A percentile compares a stretch with the other conserved stretches of the same genome.
Conservation (phyloP, 1,140 invertebrate species). For the Dolichoris vasculosae region DNA sequence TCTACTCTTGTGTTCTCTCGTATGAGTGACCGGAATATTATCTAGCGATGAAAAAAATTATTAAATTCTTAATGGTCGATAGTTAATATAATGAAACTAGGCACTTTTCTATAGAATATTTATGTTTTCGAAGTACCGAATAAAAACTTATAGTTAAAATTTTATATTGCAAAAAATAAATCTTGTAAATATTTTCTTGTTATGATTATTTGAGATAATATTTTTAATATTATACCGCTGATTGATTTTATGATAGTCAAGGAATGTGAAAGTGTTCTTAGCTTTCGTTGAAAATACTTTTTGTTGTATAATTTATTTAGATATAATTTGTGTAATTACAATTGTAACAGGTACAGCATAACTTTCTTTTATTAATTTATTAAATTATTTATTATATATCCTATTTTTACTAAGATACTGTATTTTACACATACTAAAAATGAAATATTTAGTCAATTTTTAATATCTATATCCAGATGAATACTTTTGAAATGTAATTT, state of each 20-base stretch:
- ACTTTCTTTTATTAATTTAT: no score
- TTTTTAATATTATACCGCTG: not conserved
- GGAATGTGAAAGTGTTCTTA: slow-evolving; percentile 16
- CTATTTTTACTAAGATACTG: no score
- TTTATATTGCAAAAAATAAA: not conserved
- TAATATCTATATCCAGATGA: no score
- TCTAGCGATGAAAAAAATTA: not conserved
- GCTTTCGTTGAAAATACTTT: not conserved
- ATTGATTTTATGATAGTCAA: not conserved
- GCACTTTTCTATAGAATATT: slow-evolving; percentile 5
- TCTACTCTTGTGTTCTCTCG: not conserved
- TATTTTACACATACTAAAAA: no score
- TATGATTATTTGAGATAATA: not conserved
- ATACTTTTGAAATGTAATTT: no score
- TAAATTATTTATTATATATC: no score
- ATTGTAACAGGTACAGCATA: no score
- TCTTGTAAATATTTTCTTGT: slow-evolving; percentile 7
- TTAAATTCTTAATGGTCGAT: not conserved
- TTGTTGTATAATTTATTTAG: not conserved
- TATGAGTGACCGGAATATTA: not conserved
- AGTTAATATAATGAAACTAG: not conserved
- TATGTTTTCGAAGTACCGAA: not conserved
- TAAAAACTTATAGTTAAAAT: not conserved
- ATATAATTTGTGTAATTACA: not conserved
- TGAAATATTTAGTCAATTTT: no score